These are phyloP conservation scores for Porites divaricata DNA, from an alignment of 92 coral and sea anemone species.

Conservation along the genomic window DNA sequence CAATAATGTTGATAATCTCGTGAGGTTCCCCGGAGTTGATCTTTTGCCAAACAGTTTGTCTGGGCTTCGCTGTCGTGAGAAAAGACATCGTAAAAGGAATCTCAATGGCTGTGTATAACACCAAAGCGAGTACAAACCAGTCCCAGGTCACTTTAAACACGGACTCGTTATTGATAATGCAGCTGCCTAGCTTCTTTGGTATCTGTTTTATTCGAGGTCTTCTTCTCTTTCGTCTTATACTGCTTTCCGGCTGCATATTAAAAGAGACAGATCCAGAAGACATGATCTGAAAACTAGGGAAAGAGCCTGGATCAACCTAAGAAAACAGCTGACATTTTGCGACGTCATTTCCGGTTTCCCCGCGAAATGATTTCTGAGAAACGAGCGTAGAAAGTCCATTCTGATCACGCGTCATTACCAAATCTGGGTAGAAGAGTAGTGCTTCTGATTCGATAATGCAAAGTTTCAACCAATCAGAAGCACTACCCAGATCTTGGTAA, in stretches of 20 bases:
- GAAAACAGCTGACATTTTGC: no score
- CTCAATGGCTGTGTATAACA: slow-evolving; percentile 88
- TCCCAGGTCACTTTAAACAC: slow-evolving; percentile 89
- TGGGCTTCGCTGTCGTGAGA: slow-evolving; percentile 11
- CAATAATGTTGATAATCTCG: slow-evolving; percentile 68
- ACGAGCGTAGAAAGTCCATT: no score
- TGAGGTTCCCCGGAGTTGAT: slow-evolving; percentile 35
- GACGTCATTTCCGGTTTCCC: no score
- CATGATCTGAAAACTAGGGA: slow-evolving; percentile 2
- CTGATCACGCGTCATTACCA: no score
- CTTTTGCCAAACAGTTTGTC: slow-evolving; percentile 32
- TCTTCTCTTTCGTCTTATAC: background rate
- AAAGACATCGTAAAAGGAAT: slow-evolving; percentile 89
- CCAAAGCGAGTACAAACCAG: slow-evolving; percentile 85
- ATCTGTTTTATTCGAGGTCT: background rate
- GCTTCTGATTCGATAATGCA: no score
- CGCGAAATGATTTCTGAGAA: no score
- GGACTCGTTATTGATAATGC: slow-evolving; percentile 85
- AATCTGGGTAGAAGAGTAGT: no score
- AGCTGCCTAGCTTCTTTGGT: slow-evolving; percentile 55
- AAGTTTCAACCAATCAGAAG: no score
- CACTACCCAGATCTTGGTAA: no score
- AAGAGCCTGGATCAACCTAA: background rate
- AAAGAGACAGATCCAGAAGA: slow-evolving; percentile 10
- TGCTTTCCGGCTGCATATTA: slow-evolving; percentile 6